Evolutionary conservation across 2,797 vertebrate genomes (phyloP).

Genomic region (Alca torda): DNA sequence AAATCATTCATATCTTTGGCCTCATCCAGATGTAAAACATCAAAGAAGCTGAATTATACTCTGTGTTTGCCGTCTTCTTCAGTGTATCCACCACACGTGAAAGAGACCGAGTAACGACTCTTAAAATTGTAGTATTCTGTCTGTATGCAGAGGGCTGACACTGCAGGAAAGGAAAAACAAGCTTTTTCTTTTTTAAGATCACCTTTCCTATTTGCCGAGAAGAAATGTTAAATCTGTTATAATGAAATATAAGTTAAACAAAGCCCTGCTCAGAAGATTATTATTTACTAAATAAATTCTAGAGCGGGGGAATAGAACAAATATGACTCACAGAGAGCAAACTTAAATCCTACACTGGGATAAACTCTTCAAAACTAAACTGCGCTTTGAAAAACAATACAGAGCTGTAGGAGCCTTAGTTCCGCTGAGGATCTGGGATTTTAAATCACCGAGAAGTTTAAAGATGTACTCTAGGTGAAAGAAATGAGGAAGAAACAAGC

Average conservation of each 20-base stretch:
- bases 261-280: neutral
- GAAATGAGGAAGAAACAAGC: neutral
- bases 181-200: neutral
- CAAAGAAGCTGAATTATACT: neutral
- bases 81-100: neutral
- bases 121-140: neutral
- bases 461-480: neutral
- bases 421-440: neutral
- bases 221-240: neutral
- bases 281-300: slow-evolving; percentile 48
- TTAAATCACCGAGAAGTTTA: neutral
- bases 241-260: slow-evolving; percentile 13
- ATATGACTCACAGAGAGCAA: slow-evolving; percentile 7
- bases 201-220: neutral
- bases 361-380: slow-evolving; percentile 4
- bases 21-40: neutral
- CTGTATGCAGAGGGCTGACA: neutral
- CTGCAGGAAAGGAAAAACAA: neutral
- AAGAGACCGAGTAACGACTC: neutral
- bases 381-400: neutral
- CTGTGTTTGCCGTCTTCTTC: neutral
- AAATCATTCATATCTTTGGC: neutral
- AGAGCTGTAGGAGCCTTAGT: neutral
- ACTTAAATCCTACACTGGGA: slow-evolving; percentile 5
- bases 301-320: neutral